Evolutionary conservation across 2,113 vertebrate genomes (phyloP).

Genomic region (Leptocoma aspasia): DNA sequence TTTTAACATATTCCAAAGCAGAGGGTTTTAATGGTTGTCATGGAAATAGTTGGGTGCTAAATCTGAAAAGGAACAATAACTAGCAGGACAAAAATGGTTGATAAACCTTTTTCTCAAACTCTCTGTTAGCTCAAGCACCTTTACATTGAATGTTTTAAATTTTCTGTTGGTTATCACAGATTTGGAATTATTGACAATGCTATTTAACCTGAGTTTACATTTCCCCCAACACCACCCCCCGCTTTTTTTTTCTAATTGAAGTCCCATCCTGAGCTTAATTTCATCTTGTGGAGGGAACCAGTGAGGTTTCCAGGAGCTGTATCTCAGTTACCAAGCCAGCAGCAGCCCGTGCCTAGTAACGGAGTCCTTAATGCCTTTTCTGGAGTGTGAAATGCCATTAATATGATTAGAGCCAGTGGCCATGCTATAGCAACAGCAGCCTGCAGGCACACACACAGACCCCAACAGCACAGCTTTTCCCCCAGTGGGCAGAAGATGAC

Average conservation of each 20-base stretch:
- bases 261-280: neutral
- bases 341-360: slow-evolving; percentile 15
- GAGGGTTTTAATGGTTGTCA: neutral
- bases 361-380: slow-evolving; percentile 42
- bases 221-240: accelerated
- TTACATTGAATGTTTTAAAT: neutral
- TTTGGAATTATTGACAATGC: neutral
- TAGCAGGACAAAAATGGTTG: neutral
- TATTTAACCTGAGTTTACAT: neutral
- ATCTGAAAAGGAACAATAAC: neutral
- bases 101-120: neutral
- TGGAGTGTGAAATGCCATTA: slow-evolving; percentile 33
- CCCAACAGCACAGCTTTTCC: neutral
- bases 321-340: slow-evolving; percentile 24
- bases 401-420: neutral
- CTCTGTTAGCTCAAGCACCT: neutral
- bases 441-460: neutral
- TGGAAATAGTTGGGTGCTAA: neutral
- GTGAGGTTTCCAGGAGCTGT: neutral
- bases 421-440: neutral
- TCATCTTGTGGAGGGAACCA: neutral
- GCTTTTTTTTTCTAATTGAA: accelerated
- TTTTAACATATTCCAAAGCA: neutral
- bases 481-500: neutral
- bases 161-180: neutral